Conservation (phyloP, 2,888 invertebrate genomes). For the Megaustenia siamemsis region DNA sequence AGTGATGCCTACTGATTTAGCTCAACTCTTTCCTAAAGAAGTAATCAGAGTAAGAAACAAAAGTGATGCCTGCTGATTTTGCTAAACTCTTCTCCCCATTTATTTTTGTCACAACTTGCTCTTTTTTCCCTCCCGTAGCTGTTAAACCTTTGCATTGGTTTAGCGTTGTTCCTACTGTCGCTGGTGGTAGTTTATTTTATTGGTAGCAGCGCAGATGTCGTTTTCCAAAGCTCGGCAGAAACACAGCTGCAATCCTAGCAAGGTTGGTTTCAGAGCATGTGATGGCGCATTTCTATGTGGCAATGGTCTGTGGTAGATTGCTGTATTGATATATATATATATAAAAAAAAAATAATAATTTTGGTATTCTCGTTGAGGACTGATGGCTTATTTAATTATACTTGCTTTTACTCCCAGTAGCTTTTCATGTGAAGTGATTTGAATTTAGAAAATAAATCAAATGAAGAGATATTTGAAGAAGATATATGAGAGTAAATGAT, state of each 20-base stretch:
- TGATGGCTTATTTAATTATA: background rate
- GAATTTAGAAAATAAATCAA: too few species aligned
- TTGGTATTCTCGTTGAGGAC: background rate
- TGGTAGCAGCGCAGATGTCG: constrained; percentile 58
- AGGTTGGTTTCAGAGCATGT: constrained; percentile 41
- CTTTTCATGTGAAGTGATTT: too few species aligned
- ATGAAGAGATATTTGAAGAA: too few species aligned
- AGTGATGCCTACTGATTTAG: too few species aligned
- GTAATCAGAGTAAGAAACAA: too few species aligned
- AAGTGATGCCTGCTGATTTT: too few species aligned
- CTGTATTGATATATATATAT: background rate
- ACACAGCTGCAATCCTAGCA: constrained; percentile 1
- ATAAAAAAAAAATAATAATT: background rate
- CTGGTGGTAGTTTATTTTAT: constrained; percentile 60
- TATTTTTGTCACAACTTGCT: background rate
- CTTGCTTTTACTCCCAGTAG: too few species aligned
- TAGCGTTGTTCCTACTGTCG: constrained; percentile 59
- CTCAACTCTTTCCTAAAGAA: too few species aligned
- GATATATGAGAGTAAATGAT: too few species aligned
- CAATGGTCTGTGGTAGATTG: background rate
- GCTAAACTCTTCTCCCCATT: too few species aligned
- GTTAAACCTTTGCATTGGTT: constrained; percentile 59
- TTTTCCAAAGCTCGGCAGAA: constrained; percentile 51
- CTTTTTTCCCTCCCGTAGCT: constrained; percentile 53
- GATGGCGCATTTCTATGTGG: background rate